phyloP scores from a whole-genome alignment of 2,888 invertebrate genomes.

The Hymenopus coronatus region DNA sequence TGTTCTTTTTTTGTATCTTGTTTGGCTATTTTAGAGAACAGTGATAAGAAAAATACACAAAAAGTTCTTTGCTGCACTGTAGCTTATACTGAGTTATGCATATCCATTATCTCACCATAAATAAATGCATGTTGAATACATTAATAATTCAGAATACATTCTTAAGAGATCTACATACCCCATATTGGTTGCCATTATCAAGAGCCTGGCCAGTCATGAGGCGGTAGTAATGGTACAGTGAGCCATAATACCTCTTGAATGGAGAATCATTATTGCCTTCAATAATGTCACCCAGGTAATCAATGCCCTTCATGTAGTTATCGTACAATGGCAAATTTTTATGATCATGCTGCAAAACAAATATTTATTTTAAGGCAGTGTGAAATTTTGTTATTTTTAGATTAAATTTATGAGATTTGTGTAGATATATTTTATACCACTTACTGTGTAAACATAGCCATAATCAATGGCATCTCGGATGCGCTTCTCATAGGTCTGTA shows the following conservation, averaged over 20 bases:
- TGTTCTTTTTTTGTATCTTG: too few species aligned
- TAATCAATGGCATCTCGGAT: slow-evolving; percentile 58
- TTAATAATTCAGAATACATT: too few species aligned
- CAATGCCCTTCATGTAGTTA: slow-evolving; percentile 9
- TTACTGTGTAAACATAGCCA: slow-evolving; percentile 47
- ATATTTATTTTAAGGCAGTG: not conserved
- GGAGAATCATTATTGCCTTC: slow-evolving; percentile 44
- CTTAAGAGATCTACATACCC: slow-evolving; percentile 30
- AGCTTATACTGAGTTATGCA: too few species aligned
- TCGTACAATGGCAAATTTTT: slow-evolving; percentile 1
- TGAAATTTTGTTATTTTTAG: not conserved
- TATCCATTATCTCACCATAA: too few species aligned
- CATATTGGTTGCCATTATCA: slow-evolving; percentile 45
- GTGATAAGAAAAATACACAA: too few species aligned
- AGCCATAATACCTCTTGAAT: slow-evolving; percentile 46
- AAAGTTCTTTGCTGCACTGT: too few species aligned
- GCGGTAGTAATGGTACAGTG: slow-evolving; percentile 44
- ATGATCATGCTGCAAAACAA: not conserved
- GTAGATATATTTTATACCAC: not conserved
- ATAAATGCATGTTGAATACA: too few species aligned
- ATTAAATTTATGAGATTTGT: not conserved
- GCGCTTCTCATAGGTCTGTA: slow-evolving; percentile 52
- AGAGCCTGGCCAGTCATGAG: slow-evolving; percentile 37
- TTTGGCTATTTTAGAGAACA: too few species aligned
- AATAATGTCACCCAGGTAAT: slow-evolving; percentile 38